A percentile compares a stretch with the other conserved stretches of the same genome.
Conservation (phyloP, 2,888 invertebrate species). For the Rambutsinella grinnellia region DNA sequence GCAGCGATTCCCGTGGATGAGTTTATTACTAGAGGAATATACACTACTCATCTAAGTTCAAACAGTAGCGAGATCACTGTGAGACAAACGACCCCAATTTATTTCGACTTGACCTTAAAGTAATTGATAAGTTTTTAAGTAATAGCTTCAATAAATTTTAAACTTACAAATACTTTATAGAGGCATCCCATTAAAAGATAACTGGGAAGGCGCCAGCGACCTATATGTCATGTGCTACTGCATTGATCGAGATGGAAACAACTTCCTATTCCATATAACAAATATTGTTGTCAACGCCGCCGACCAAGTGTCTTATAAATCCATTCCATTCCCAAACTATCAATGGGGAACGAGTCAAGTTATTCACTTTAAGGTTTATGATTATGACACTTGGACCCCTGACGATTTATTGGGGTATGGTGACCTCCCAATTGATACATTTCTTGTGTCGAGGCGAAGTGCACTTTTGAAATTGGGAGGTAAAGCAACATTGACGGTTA, state of each 20-base stretch:
- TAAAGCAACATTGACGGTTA: too few species aligned
- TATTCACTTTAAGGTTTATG: slow-evolving; percentile 57
- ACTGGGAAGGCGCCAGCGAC: slow-evolving; percentile 55
- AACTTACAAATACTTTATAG: too few species aligned
- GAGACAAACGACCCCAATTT: slow-evolving; percentile 55
- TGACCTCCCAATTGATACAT: slow-evolving; percentile 53
- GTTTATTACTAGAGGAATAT: slow-evolving; percentile 39
- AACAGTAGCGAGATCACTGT: slow-evolving; percentile 53
- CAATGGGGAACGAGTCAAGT: slow-evolving; percentile 49
- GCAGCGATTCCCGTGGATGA: slow-evolving; percentile 54
- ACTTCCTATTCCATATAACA: slow-evolving; percentile 55
- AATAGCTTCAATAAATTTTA: too few species aligned
- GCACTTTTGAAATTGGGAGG: too few species aligned
- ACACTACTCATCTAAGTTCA: slow-evolving; percentile 48
- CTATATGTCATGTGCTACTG: slow-evolving; percentile 59
- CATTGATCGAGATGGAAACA: slow-evolving; percentile 50
- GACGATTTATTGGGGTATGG: slow-evolving; percentile 60
- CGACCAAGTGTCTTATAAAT: slow-evolving; percentile 51
- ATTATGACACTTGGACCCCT: slow-evolving; percentile 52
- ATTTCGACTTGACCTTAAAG: slow-evolving; percentile 51
- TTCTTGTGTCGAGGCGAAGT: slow-evolving; percentile 27
- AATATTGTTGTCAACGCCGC: slow-evolving; percentile 46
- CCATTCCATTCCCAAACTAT: slow-evolving; percentile 56
- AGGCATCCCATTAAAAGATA: slow-evolving; percentile 50
- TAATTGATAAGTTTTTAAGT: slow-evolving; percentile 4